Base-by-base conservation (phyloP, 2,797 vertebrate genomes). In the Margarornis squamiger region DNA sequence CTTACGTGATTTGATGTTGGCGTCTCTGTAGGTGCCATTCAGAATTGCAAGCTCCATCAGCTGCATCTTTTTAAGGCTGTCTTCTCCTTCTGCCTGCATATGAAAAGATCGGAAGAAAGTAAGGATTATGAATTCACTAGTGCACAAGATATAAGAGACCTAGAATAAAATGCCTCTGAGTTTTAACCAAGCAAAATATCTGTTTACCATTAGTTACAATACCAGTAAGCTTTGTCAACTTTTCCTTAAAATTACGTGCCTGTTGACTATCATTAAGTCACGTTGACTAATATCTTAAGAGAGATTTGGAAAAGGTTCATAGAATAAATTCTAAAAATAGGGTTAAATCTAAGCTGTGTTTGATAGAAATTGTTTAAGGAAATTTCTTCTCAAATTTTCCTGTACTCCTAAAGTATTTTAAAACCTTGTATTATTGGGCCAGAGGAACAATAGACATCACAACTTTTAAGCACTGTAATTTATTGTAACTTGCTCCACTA, bases 51-150 rank as follows among this genome's bases (percentile, higher is more conserved):
- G 98, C 97, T 99, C 99, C 99, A 99, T 99, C 98, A 99, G 97
- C 97, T 99, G 99, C 99, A 99, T 99, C 98, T 99, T 99, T 98
- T 99, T 99, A 98, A 99, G 98, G 98, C 99, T 99, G 98, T 99
- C 99, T 97, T 99, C 99, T 92, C 99, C 99, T 98, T 99, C 99
- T 43, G 99, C 99, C 99, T 99, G 85, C 4, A 21, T 32, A 62
- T 12, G 58, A 96, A 76, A 97, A 97, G 75, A 71, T 30, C 10
- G 54, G 73, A 83, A 78, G 12, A 79, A 71, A 61, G 66, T 74
- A 54, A 90, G 41, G 46, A 67, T 92, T 61, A 92, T 32, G 45
- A 86, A 91, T 27, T 80, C 30, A 58, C 14, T 43, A 55, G 32
- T 5, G 26, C 43, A 70, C 24, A 81, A 55, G n/a, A 72, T 32